Percentiles rank a stretch among this genome's conserved stretches.
Conservation (phyloP, 1,140 invertebrate genomes). For the roundworm (Caenorhabditis elegans) region DNA sequence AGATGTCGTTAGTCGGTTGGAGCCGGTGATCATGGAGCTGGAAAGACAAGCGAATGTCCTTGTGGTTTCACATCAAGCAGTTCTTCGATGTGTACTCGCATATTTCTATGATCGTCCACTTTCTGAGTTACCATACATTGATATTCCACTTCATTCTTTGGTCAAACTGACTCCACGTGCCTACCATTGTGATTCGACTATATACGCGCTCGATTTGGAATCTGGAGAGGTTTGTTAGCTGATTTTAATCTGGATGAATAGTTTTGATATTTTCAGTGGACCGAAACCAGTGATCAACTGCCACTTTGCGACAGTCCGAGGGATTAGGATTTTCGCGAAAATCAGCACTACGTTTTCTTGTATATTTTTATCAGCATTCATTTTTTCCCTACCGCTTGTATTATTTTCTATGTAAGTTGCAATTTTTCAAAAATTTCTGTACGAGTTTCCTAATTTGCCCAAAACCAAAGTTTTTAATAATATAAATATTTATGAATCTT, state of each 20-base stretch:
- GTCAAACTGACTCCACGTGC: constrained; percentile 75
- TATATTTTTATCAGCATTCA: neutral
- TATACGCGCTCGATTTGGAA: constrained; percentile 61
- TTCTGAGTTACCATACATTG: constrained; percentile 85
- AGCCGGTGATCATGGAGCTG: constrained; percentile 98
- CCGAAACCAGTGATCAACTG: constrained; percentile 19
- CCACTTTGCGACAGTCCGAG: constrained; percentile 34
- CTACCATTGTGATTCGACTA: constrained; percentile 60
- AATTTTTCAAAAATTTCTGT: neutral
- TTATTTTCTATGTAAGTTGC: neutral
- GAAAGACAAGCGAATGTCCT: constrained; percentile 96
- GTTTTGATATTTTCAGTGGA: constrained; percentile 27
- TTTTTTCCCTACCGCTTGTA: neutral
- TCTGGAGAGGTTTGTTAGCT: constrained; percentile 37
- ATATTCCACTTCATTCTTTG: constrained; percentile 90
- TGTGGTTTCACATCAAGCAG: constrained; percentile 95
- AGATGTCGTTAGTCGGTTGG: constrained; percentile 88
- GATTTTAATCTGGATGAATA: neutral
- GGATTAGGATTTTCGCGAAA: no score
- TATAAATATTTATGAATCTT: no score
- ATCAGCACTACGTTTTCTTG: no score
- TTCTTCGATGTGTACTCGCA: constrained; percentile 89
- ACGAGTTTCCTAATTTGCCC: neutral
- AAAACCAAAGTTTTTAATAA: neutral
- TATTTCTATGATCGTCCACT: constrained; percentile 93